phyloP scores from a whole-genome alignment of 2,888 invertebrate genomes.

The Epistrophe eligans region DNA sequence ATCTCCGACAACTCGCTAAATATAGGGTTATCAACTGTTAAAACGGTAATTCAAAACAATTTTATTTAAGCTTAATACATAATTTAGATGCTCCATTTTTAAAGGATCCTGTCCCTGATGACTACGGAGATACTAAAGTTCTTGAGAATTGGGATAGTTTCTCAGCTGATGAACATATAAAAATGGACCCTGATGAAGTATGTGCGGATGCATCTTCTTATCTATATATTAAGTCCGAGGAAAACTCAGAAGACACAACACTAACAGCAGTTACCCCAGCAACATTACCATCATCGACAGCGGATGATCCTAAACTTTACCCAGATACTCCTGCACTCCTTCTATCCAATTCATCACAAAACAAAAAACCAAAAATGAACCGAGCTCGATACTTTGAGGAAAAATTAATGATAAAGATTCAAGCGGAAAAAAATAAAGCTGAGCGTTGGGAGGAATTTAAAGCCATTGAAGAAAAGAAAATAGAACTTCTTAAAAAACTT shows the following conservation, averaged over 20 bases:
- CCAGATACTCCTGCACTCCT: background rate
- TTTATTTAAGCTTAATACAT: background rate
- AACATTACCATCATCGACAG: background rate
- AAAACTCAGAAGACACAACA: background rate
- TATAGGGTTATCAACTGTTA: background rate
- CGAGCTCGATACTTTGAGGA: background rate
- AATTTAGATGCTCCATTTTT: background rate
- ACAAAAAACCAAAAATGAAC: background rate
- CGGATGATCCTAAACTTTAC: background rate
- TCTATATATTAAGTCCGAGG: background rate
- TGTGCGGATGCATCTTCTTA: background rate
- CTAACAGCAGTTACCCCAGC: background rate
- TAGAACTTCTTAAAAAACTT: background rate
- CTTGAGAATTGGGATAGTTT: constrained; percentile 18
- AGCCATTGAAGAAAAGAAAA: constrained; percentile 2
- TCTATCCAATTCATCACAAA: background rate
- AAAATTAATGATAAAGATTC: background rate
- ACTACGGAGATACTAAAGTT: background rate
- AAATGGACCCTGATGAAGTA: background rate
- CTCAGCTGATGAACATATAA: background rate
- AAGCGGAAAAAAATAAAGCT: background rate
- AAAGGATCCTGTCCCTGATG: background rate
- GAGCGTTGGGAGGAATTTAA: constrained; percentile 14
- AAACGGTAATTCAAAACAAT: background rate
- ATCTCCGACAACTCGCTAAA: background rate